Evolutionary conservation across 2,113 vertebrate species (phyloP).

Genomic region (Hoplias malabaricus): DNA sequence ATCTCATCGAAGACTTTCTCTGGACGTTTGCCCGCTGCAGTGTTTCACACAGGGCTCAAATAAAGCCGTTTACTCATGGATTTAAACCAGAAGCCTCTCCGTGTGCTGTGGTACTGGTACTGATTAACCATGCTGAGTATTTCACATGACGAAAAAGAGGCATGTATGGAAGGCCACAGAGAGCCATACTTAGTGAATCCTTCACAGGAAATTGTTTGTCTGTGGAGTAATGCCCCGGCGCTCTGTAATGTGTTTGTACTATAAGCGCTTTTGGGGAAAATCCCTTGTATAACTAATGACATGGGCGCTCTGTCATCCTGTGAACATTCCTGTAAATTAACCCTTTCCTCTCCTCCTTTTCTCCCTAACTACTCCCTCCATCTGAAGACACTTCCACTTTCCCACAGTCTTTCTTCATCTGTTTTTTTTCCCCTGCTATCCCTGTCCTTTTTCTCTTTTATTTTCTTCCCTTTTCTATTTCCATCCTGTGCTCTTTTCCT

Average conservation of each 20-base stretch:
- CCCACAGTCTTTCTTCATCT: not conserved
- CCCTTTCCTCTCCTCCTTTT: conserved; percentile 11
- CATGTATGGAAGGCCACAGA: not conserved
- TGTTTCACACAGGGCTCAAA: conserved; percentile 24
- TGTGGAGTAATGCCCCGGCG: conserved; percentile 14
- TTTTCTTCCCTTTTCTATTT: conserved; percentile 32
- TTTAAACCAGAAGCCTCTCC: not conserved
- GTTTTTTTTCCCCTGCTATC: not conserved
- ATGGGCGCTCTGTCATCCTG: conserved; percentile 24
- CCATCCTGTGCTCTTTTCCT: conserved; percentile 39
- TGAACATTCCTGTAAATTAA: conserved; percentile 27
- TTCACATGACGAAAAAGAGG: conserved; percentile 12
- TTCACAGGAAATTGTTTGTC: conserved; percentile 34
- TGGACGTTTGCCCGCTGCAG: conserved; percentile 26
- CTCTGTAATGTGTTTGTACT: conserved; percentile 27
- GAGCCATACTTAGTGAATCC: conserved; percentile 15
- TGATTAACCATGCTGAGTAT: conserved; percentile 11
- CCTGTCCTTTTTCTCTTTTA: not conserved
- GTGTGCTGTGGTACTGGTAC: not conserved
- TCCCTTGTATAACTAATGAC: conserved; percentile 34
- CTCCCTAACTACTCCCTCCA: not conserved
- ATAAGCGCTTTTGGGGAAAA: conserved; percentile 29
- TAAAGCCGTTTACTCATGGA: not conserved
- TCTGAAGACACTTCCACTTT: not conserved
- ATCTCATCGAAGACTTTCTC: conserved; percentile 35